Evolutionary conservation across 1,140 invertebrate species (phyloP), one percentile per base, ranked within the genome.

Genomic region (Apis florea): DNA sequence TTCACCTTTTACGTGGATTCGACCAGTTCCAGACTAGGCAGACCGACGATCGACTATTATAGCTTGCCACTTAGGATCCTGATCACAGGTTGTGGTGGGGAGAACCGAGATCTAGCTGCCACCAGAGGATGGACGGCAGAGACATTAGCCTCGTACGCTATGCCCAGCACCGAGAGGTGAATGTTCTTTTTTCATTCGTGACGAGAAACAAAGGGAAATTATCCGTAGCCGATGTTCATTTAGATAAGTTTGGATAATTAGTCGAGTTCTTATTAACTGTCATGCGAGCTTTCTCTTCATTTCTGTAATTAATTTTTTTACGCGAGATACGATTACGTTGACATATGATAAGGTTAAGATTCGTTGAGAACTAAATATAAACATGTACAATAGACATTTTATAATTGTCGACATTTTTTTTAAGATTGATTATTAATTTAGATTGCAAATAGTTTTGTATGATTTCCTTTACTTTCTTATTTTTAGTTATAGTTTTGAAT

Each of bases 1-100:
- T 97, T 98, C 92, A 97, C 97, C 9, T 95, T 97, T 85, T 97
- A 97, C 92, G 96, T 98, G 77, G 97, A 98, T 89, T 97, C 97
- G 21, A 96, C 96, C 47, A 96, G 97, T 59, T 96, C 96, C 86
- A 94, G 96, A 63, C 94, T 97, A 53, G 93, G 93, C 47, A 86
- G 93, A 17, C 94, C 95, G 9, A 97, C 96, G 74, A 96, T 98
- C 63, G 97, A 98, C 88, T 98, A 97, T 89, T 97, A 97, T 88
- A 97, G 97, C 84, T 90, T 97, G 64, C 97, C 97, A 0, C 92
- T 98, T 47, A 93, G 97, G 74, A 95, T 98, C 67, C 94, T 97
- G 71, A 96, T 98, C 26, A 95, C 95, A n/a, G 97, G 97, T 4
- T 98, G 97, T 87, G 94, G 94, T n/a, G 93, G 94, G 63, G 95